Evolutionary conservation across 2,888 invertebrate genomes (phyloP), one percentile per base, ranked within the genome.

Genomic region (Pristionchus fissidentatus): DNA sequence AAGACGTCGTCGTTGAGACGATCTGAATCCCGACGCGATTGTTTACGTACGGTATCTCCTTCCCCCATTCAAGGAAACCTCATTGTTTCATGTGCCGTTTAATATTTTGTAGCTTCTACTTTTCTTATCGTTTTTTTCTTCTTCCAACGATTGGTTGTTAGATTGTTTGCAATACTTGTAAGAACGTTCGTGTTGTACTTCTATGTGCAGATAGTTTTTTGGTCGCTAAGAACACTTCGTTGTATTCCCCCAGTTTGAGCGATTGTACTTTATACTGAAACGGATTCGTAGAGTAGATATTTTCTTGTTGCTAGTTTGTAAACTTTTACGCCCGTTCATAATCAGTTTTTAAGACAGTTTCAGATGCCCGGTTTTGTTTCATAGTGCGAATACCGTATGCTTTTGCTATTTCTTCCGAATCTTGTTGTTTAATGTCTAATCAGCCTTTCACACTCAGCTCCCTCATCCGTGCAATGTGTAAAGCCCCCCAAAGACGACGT

Each of bases 381-480:
- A n/a, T n/a, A n/a, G n/a, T n/a, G n/a, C n/a, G n/a, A n/a, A n/a
- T n/a, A n/a, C n/a, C n/a, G n/a, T n/a, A n/a, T n/a, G n/a, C n/a
- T n/a, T n/a, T n/a, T n/a, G n/a, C n/a, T n/a, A n/a, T n/a, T n/a
- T n/a, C n/a, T n/a, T n/a, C n/a, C 38, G 22, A 66, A 66, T 66
- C 13, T 35, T 38, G n/a, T 41, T 29, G 15, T 19, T n/a, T 22
- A 38, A 3, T 66, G 22, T 35, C 19, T 66, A 38, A 4, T 2
- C 38, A 19, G 66, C 66, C 66, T 66, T 66, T 66, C 66, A 66
- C 38, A 66, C 4, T 32, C 66, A 35, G 35, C 32, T 62, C 35
- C 22, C n/a, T 19, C 55, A n/a, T 55, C n/a, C n/a, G 35, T 66
- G 66, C 66, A 66, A 66, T 66, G 38, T 38, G 66, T 15, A 66